phyloP scores from a whole-genome alignment of 2,888 invertebrate genomes.

The Hipparchia semele region DNA sequence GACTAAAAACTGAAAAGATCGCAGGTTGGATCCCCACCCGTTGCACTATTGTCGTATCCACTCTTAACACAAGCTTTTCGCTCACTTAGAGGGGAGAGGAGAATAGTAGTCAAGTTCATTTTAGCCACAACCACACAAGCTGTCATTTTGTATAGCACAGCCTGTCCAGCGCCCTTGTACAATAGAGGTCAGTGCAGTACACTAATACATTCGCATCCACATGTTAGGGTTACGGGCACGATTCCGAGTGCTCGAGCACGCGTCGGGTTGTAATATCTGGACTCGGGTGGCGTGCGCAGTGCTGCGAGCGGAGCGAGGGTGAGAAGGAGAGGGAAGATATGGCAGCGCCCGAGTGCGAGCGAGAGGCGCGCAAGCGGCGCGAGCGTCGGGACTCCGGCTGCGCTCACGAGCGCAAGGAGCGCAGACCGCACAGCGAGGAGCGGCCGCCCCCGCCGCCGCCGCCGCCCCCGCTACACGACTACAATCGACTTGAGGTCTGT shows the following conservation, averaged over 20 bases:
- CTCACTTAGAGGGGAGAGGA: too few relatives aligned
- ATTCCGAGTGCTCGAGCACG: constrained; percentile 75
- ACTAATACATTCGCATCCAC: constrained; percentile 63
- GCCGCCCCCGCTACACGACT: constrained; percentile 73
- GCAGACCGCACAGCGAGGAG: constrained; percentile 77
- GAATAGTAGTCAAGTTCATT: too few relatives aligned
- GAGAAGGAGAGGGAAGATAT: constrained; percentile 75
- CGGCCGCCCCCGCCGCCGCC: constrained; percentile 72
- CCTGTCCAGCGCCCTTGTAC: too few relatives aligned
- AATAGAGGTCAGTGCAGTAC: constrained; percentile 44
- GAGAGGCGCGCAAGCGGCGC: constrained; percentile 84
- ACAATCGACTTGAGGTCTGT: constrained; percentile 71
- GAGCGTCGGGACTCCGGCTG: constrained; percentile 84
- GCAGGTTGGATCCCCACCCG: too few relatives aligned
- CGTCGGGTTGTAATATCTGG: constrained; percentile 76
- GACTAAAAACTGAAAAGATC: too few relatives aligned
- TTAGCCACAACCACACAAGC: too few relatives aligned
- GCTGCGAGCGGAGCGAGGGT: constrained; percentile 67
- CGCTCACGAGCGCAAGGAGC: constrained; percentile 76
- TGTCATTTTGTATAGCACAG: background rate
- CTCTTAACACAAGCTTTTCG: too few relatives aligned
- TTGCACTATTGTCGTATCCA: too few relatives aligned
- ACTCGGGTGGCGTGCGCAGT: constrained; percentile 79
- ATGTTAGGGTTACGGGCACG: constrained; percentile 76
- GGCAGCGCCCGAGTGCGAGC: constrained; percentile 81